phyloP scores from a whole-genome alignment of 2,888 invertebrate species.

The Rhopalosiphum nymphaeae region DNA sequence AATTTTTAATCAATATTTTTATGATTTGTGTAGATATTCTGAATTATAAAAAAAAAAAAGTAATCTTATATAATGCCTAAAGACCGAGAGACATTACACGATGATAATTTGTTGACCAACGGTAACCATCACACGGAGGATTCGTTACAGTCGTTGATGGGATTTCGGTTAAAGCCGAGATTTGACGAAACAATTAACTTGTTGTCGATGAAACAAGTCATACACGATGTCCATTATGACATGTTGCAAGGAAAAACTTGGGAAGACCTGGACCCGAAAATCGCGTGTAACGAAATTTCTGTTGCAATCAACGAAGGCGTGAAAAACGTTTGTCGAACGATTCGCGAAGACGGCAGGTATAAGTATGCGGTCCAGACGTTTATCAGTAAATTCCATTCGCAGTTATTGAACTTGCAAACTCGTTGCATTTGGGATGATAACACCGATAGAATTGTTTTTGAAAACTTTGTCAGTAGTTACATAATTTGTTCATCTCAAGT shows the following conservation, averaged over 20 bases:
- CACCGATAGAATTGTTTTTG: conserved; percentile 5
- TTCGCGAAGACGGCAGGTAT: background rate
- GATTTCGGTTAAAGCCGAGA: conserved; percentile 2
- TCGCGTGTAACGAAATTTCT: background rate
- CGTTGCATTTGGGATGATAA: conserved; percentile 31
- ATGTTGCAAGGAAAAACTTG: background rate
- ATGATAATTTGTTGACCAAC: background rate
- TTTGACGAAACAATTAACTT: background rate
- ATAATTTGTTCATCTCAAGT: conserved; percentile 20
- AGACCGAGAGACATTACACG: background rate
- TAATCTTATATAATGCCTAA: background rate
- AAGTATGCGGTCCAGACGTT: conserved; percentile 6
- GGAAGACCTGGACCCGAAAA: conserved; percentile 24
- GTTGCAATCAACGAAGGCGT: background rate
- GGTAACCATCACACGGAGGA: background rate
- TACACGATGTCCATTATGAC: background rate
- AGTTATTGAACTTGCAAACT: background rate
- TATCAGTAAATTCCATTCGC: background rate
- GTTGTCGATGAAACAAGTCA: background rate
- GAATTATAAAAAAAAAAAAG: background rate
- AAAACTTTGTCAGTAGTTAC: background rate
- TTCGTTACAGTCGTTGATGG: conserved; percentile 7
- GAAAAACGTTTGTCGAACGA: background rate
- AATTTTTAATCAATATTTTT: background rate
- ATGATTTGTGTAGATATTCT: background rate